Conservation (phyloP, 2,888 invertebrate species). For the Acleris literana region DNA sequence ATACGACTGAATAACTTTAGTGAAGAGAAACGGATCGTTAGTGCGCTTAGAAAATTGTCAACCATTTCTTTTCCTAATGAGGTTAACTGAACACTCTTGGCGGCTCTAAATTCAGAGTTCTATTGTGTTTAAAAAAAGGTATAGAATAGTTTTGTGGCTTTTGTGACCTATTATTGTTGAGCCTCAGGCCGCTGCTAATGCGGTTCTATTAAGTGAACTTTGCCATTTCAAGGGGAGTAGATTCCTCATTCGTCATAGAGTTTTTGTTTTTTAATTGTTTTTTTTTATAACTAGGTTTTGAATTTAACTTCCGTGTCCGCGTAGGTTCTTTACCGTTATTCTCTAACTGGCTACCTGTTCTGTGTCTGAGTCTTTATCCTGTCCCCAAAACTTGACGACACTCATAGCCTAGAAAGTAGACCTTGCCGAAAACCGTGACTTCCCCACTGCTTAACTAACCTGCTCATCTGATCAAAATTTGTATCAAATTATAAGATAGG, state of each 20-base stretch:
- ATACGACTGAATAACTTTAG: not conserved
- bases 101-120: not conserved
- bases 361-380: too few relatives aligned
- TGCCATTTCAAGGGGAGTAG: not conserved
- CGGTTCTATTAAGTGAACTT: constrained; percentile 7
- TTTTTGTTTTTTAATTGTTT: not conserved
- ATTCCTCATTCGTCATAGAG: not conserved
- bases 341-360: too few relatives aligned
- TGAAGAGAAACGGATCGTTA: constrained; percentile 5
- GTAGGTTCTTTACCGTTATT: not conserved
- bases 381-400: too few relatives aligned
- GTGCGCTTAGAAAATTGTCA: constrained; percentile 16
- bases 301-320: too few relatives aligned
- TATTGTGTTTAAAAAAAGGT: not conserved
- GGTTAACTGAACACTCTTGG: constrained; percentile 6
- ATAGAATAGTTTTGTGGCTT: not conserved
- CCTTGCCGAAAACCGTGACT: too few relatives aligned
- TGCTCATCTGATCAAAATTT: too few relatives aligned
- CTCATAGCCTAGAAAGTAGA: too few relatives aligned
- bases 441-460: too few relatives aligned
- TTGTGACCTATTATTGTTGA: not conserved
- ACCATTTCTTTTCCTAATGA: constrained; percentile 18
- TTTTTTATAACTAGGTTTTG: too few relatives aligned
- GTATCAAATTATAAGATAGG: too few relatives aligned
- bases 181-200: not conserved